phyloP scores from a whole-genome alignment of 2,888 invertebrate species.

The Ecdyonurus torrentis region DNA sequence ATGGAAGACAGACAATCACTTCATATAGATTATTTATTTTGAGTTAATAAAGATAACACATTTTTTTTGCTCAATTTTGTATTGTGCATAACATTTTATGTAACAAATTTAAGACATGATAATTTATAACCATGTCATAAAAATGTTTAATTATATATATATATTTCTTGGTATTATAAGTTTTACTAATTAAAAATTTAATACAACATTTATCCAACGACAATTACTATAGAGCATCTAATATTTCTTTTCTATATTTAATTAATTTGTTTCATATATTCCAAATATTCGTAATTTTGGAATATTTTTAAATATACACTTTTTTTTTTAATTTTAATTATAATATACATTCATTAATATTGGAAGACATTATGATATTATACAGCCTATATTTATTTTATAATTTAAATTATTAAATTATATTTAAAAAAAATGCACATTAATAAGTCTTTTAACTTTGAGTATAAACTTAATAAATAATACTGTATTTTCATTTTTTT shows the following conservation, averaged over 20 bases:
- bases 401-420: too few relatives aligned
- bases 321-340: not conserved
- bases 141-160: too few relatives aligned
- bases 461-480: too few relatives aligned
- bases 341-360: not conserved
- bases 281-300: too few relatives aligned
- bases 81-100: not conserved
- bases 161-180: too few relatives aligned
- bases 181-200: too few relatives aligned
- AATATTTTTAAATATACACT: not conserved
- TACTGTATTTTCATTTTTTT: too few relatives aligned
- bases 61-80: not conserved
- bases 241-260: not conserved
- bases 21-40: not conserved
- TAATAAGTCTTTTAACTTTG: too few relatives aligned
- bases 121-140: too few relatives aligned
- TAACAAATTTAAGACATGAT: not conserved
- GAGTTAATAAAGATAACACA: not conserved
- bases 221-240: not conserved
- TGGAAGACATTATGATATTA: not conserved
- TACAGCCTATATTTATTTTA: not conserved
- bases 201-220: not conserved
- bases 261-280: not conserved
- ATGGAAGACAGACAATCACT: not conserved
- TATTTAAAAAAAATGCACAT: too few relatives aligned